Percentiles rank a stretch among this genome's conserved stretches.
Evolutionary conservation across 2,113 vertebrate genomes (phyloP).

Genomic region (Serinus canaria): DNA sequence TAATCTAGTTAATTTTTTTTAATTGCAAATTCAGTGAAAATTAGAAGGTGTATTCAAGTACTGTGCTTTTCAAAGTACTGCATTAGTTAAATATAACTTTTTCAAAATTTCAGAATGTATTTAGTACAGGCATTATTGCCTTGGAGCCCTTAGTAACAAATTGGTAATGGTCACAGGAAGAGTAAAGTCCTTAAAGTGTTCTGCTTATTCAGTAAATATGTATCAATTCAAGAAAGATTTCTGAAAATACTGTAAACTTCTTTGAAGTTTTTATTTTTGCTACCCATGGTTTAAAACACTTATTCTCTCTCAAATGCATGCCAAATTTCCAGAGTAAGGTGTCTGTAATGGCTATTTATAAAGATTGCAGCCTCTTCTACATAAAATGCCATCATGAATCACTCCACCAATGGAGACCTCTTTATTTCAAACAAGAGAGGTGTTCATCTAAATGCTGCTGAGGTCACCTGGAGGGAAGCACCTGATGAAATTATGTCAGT

Average conservation of each 20-base stretch:
- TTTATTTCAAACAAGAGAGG: neutral
- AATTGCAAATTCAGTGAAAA: constrained; percentile 8
- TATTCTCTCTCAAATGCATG: neutral
- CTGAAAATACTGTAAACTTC: neutral
- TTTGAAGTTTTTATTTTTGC: neutral
- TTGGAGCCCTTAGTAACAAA: neutral
- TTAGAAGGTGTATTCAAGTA: constrained; percentile 37
- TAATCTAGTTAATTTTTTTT: neutral
- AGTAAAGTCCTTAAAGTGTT: neutral
- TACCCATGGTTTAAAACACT: neutral
- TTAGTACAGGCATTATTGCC: neutral
- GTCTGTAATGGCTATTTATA: neutral
- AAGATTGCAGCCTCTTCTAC: neutral
- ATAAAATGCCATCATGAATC: neutral
- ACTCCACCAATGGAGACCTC: neutral
- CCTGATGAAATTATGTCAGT: neutral
- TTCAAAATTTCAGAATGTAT: constrained; percentile 23
- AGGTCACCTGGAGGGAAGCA: neutral
- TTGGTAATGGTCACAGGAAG: neutral
- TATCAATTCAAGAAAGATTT: neutral
- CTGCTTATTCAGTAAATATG: constrained; percentile 29
- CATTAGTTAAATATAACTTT: neutral
- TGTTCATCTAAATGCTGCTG: neutral
- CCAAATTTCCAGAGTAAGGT: neutral
- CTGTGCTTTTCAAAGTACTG: neutral